Conservation (phyloP, 2,888 invertebrate species). For the Meteorus cinctellus region DNA sequence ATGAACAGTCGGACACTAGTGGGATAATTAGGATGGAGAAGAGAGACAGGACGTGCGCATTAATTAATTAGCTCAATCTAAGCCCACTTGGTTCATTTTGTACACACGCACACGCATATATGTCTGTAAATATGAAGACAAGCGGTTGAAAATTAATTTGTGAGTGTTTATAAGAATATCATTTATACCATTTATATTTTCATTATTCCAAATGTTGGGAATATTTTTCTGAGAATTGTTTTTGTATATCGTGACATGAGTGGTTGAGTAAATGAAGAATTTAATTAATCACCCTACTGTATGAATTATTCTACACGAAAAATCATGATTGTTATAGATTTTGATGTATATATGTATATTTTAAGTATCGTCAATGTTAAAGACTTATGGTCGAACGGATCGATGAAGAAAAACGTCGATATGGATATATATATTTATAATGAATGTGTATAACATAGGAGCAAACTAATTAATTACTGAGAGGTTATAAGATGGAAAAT, state of each 20-base stretch:
- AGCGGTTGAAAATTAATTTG: too few relatives aligned
- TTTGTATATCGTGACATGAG: background rate
- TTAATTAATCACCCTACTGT: conserved; percentile 29
- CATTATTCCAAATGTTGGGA: too few relatives aligned
- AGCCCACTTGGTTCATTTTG: conserved; percentile 69
- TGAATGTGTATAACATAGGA: conserved; percentile 21
- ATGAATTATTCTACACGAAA: background rate
- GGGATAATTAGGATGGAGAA: conserved; percentile 72
- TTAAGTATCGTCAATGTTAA: background rate
- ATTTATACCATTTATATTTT: too few relatives aligned
- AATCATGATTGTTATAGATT: background rate
- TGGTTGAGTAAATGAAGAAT: background rate
- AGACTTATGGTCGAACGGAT: background rate
- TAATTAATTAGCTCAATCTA: conserved; percentile 73
- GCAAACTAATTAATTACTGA: conserved; percentile 41
- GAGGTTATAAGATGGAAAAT: conserved; percentile 37
- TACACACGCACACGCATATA: conserved; percentile 43
- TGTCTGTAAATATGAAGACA: too few relatives aligned
- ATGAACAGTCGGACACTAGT: conserved; percentile 64
- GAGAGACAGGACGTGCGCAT: conserved; percentile 73
- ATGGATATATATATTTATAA: conserved; percentile 13
- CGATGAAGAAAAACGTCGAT: conserved; percentile 35
- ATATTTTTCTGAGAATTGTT: background rate
- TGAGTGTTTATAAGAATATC: too few relatives aligned
- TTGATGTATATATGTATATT: background rate